phyloP scores from a whole-genome alignment of 2,888 invertebrate genomes.

The Metallyticus violacea region DNA sequence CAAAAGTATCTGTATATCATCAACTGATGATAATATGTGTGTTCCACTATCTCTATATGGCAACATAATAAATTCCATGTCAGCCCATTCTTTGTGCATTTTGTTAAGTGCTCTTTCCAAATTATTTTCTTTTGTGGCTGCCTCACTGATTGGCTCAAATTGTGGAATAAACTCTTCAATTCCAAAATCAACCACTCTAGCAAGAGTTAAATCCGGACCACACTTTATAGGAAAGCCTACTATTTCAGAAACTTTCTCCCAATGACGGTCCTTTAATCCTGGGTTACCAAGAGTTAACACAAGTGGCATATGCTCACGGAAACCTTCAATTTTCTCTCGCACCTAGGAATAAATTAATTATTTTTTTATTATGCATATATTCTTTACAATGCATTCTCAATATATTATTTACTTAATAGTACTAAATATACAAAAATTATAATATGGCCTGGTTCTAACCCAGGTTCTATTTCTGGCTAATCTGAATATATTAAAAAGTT shows the following conservation, averaged over 20 bases:
- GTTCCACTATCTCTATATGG: conserved; percentile 88
- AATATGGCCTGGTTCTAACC: too few relatives aligned
- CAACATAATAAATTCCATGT: conserved; percentile 69
- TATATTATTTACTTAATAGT: too few relatives aligned
- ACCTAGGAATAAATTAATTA: conserved; percentile 46
- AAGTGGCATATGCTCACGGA: conserved; percentile 86
- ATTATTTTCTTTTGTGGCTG: conserved; percentile 93
- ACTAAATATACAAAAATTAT: too few relatives aligned
- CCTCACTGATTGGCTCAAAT: conserved; percentile 89
- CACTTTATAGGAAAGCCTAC: conserved; percentile 90
- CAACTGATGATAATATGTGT: conserved; percentile 82
- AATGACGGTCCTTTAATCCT: conserved; percentile 86
- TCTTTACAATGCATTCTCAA: too few relatives aligned
- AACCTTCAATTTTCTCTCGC: conserved; percentile 76
- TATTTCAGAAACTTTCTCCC: conserved; percentile 93
- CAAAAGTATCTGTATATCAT: conserved; percentile 88
- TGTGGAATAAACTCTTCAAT: conserved; percentile 83
- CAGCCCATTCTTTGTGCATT: conserved; percentile 90
- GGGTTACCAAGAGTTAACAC: conserved; percentile 92
- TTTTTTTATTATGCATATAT: too few relatives aligned
- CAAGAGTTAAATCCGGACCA: conserved; percentile 73
- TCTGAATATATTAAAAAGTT: too few relatives aligned
- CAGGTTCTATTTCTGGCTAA: too few relatives aligned
- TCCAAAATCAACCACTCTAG: conserved; percentile 85
- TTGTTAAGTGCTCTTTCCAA: conserved; percentile 83